Conservation (phyloP, 2,113 vertebrate genomes). For the Strix aluco region DNA sequence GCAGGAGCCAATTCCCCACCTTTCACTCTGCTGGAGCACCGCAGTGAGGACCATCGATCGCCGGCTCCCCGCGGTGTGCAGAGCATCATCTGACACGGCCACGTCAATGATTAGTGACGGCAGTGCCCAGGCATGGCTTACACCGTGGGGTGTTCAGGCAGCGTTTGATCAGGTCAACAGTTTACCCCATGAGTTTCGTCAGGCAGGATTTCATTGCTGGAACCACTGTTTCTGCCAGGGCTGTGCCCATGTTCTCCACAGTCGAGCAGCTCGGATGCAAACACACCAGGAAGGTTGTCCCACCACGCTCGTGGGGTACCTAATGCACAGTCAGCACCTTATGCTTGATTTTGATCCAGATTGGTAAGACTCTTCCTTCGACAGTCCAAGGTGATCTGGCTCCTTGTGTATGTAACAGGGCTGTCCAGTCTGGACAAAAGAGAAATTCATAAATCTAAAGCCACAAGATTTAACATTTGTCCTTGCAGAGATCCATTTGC, state of each 20-base stretch:
- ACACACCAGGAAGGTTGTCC: neutral
- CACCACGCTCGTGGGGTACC: neutral
- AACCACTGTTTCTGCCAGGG: neutral
- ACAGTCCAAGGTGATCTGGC: neutral
- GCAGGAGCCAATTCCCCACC: rapidly evolving
- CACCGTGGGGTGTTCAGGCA: neutral
- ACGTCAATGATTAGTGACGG: rapidly evolving
- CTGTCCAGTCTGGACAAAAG: neutral
- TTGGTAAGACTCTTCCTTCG: neutral
- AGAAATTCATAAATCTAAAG: neutral
- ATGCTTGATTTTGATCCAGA: neutral
- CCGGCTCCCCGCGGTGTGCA: rapidly evolving
- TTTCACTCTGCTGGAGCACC: neutral
- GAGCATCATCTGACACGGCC: neutral
- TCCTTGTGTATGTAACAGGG: neutral
- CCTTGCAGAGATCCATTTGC: neutral
- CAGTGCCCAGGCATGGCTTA: neutral
- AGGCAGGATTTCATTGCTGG: neutral
- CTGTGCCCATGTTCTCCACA: rapidly evolving
- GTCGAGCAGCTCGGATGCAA: rapidly evolving
- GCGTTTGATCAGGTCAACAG: neutral
- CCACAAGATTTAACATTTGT: neutral
- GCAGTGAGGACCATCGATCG: rapidly evolving
- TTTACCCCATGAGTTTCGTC: neutral
- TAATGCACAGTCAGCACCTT: neutral